phyloP scores from a whole-genome alignment of 2,888 invertebrate genomes.

The Drosophila rubida region DNA sequence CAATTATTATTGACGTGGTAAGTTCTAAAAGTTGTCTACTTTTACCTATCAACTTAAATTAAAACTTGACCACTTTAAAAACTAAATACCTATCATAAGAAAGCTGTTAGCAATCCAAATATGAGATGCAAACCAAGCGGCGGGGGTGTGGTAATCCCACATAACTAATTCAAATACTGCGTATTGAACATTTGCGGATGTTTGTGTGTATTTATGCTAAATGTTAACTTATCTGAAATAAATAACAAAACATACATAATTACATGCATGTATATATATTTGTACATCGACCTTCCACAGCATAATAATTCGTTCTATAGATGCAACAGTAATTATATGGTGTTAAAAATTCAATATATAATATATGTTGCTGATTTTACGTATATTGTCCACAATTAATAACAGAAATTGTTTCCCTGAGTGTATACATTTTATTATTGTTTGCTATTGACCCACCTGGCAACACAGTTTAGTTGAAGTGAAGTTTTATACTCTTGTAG shows the following conservation, averaged over 20 bases:
- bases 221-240: constrained; percentile 26
- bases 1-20: constrained; percentile 73
- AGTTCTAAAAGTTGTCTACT: constrained; percentile 62
- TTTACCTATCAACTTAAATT: neutral
- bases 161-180: constrained; percentile 36
- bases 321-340: neutral
- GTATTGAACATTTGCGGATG: constrained; percentile 23
- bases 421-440: constrained; percentile 26
- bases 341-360: neutral
- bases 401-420: constrained; percentile 5
- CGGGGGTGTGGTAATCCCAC: constrained; percentile 56
- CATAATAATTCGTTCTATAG: constrained; percentile 2
- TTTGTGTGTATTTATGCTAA: constrained; percentile 28
- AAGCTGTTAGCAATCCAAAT: constrained; percentile 21
- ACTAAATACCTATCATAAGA: constrained; percentile 28
- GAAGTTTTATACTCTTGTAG: constrained; percentile 44
- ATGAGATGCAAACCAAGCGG: constrained; percentile 25
- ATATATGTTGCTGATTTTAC: neutral
- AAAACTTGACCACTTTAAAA: constrained; percentile 9
- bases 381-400: neutral
- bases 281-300: neutral
- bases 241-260: constrained; percentile 23
- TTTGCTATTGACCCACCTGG: constrained; percentile 39
- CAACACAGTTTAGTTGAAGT: constrained; percentile 49
- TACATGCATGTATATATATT: neutral